These are phyloP conservation scores for Cartodere bifasciata DNA, from an alignment of 2,888 invertebrate genomes.

Conservation along the genomic window DNA sequence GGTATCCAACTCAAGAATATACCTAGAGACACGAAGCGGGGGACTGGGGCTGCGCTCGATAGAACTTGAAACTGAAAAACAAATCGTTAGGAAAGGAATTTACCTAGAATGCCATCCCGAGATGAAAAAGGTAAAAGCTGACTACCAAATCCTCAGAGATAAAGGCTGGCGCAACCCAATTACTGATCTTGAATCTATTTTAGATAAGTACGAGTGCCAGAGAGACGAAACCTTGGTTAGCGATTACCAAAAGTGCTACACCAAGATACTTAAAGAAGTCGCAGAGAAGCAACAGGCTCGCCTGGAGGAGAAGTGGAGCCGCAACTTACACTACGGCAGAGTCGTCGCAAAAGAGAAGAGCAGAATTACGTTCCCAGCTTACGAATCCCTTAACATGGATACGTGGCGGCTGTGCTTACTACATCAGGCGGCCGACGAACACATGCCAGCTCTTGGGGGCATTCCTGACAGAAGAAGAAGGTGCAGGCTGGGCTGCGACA, in stretches of 20 bases:
- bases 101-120: constrained; percentile 6
- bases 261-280: not conserved
- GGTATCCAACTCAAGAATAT: too few species aligned
- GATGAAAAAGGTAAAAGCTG: not conserved
- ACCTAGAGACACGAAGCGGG: constrained; percentile 4
- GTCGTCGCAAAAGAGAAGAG: constrained; percentile 6
- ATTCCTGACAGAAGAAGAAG: constrained; percentile 5
- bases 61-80: constrained; percentile 2
- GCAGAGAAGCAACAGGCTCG: constrained; percentile 12
- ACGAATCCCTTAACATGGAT: constrained; percentile 10
- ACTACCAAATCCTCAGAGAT: constrained; percentile 1
- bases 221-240: not conserved
- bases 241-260: constrained; percentile 1
- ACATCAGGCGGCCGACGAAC: constrained; percentile 15
- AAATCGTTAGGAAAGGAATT: constrained; percentile 1
- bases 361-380: constrained; percentile 11
- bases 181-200: not conserved
- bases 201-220: not conserved
- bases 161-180: not conserved
- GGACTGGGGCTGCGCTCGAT: constrained; percentile 5
- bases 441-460: constrained; percentile 12
- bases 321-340: too few species aligned
- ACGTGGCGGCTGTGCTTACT: constrained; percentile 12
- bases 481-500: constrained; percentile 12
- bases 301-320: too few species aligned